phyloP scores from a whole-genome alignment of 1,140 invertebrate species.

The Drosophila mauritiana region DNA sequence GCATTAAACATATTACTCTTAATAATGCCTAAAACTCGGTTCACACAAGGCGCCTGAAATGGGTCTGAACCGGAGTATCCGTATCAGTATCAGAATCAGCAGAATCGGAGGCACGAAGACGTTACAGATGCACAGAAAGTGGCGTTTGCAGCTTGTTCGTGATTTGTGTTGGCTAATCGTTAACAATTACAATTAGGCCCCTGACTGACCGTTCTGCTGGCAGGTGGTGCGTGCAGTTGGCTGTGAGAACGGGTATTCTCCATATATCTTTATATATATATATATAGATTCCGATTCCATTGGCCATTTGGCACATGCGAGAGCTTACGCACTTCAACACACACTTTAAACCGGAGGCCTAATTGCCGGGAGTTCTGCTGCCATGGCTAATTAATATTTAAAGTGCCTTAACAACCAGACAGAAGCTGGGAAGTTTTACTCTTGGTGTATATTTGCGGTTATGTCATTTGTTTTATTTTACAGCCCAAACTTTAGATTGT shows the following conservation, averaged over 20 bases:
- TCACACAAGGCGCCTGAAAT: conserved; percentile 28
- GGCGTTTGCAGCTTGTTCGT: conserved; percentile 66
- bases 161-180: conserved; percentile 80
- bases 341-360: conserved; percentile 52
- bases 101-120: conserved; percentile 8
- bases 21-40: conserved; percentile 70
- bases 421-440: conserved; percentile 23
- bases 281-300: conserved; percentile 12
- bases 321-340: conserved; percentile 76
- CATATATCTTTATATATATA: background rate
- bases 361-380: conserved; percentile 51
- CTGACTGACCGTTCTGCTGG: conserved; percentile 28
- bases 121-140: conserved; percentile 30
- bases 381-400: conserved; percentile 77
- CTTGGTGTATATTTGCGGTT: conserved; percentile 46
- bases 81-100: background rate
- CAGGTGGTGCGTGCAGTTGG: conserved; percentile 60
- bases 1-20: conserved; percentile 75
- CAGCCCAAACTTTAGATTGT: conserved; percentile 36
- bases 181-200: conserved; percentile 69
- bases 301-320: conserved; percentile 37
- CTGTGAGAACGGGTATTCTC: conserved; percentile 32
- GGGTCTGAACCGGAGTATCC: conserved; percentile 1
- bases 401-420: conserved; percentile 57
- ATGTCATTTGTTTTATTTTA: conserved; percentile 53